These are phyloP conservation scores for Coecobrya sp. DNA, from an alignment of 2,888 invertebrate genomes.

Conservation along the genomic window DNA sequence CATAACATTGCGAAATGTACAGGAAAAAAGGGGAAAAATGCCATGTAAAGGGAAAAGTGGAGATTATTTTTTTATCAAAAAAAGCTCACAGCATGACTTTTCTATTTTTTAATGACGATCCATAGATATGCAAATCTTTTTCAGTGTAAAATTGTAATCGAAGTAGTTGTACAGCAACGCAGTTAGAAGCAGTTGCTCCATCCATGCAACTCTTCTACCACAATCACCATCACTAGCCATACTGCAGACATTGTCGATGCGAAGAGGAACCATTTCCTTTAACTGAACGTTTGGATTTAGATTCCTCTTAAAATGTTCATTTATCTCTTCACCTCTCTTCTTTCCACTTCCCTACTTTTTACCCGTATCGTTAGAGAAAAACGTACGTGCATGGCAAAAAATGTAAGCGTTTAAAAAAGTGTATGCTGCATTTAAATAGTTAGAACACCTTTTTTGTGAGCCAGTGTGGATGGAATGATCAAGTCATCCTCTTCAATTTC, in stretches of 20 bases:
- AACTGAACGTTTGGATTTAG: not conserved
- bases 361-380: not conserved
- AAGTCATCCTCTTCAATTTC: not conserved
- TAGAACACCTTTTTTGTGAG: not conserved
- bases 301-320: slow-evolving; percentile 38
- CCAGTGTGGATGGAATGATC: not conserved
- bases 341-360: not conserved
- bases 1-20: not conserved
- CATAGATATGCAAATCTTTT: slow-evolving; percentile 76
- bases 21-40: not conserved
- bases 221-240: not conserved
- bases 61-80: not conserved
- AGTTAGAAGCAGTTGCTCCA: slow-evolving; percentile 62
- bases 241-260: slow-evolving; percentile 11
- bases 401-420: not conserved
- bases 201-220: not conserved
- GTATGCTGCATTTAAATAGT: not conserved
- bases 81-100: slow-evolving; percentile 51
- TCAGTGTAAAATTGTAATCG: slow-evolving; percentile 41
- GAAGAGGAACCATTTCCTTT: slow-evolving; percentile 22
- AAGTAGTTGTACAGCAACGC: slow-evolving; percentile 47
- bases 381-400: not conserved
- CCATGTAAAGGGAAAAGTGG: slow-evolving; percentile 4
- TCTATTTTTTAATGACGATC: slow-evolving; percentile 74
- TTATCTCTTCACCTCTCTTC: slow-evolving; percentile 32